These are phyloP conservation scores for Narcine bancroftii DNA, from an alignment of 2,113 vertebrate species.

Conservation along the genomic window DNA sequence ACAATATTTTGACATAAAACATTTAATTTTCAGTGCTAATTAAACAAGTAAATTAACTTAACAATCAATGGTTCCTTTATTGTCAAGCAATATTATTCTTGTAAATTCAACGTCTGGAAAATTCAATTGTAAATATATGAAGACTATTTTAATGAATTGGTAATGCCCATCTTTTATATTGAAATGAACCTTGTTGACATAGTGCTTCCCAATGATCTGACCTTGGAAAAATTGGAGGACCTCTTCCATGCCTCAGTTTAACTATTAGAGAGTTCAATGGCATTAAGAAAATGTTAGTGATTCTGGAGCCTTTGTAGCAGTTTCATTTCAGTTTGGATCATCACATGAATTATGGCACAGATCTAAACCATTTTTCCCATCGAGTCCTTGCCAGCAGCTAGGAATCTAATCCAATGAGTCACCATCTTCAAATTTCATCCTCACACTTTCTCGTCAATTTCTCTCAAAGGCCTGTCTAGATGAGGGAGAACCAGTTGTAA, in stretches of 20 bases:
- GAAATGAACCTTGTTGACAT: not conserved
- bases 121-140: not conserved
- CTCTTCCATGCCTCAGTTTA: not conserved
- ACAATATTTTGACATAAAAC: not conserved
- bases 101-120: not conserved
- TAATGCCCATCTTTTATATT: not conserved
- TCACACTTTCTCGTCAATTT: too few relatives aligned
- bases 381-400: too few relatives aligned
- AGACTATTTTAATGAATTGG: not conserved
- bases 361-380: too few relatives aligned
- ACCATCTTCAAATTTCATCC: too few relatives aligned
- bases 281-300: not conserved
- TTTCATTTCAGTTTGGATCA: too few relatives aligned
- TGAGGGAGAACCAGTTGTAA: too few relatives aligned
- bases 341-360: too few relatives aligned
- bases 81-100: too few relatives aligned
- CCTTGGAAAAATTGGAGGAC: not conserved
- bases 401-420: too few relatives aligned
- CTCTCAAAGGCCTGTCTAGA: too few relatives aligned
- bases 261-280: not conserved
- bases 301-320: not conserved
- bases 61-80: not conserved
- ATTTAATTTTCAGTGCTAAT: not conserved
- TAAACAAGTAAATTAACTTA: not conserved
- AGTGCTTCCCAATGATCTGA: not conserved